Evolutionary conservation across 2,888 invertebrate species (phyloP).

Genomic region (Tetragnatha montana): DNA sequence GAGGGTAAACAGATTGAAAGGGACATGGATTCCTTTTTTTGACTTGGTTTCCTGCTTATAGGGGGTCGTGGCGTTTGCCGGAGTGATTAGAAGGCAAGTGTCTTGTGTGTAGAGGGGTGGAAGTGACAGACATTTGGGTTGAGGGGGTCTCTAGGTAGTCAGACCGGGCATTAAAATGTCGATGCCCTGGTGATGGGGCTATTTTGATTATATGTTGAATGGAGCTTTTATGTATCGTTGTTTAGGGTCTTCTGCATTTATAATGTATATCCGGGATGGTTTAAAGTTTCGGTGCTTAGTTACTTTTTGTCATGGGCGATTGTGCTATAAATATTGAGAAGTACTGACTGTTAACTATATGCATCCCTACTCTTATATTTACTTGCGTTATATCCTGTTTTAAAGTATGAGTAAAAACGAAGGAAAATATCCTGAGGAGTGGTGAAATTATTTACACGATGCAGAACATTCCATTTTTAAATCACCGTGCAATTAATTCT

Average conservation of each 20-base stretch:
- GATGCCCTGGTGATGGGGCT: not conserved
- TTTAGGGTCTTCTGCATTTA: not conserved
- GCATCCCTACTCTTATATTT: no score
- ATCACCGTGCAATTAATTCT: no score
- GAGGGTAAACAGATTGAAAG: slow-evolving; percentile 15
- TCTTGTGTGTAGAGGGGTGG: not conserved
- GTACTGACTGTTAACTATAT: no score
- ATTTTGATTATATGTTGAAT: not conserved
- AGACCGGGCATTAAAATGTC: not conserved
- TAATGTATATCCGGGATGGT: no score
- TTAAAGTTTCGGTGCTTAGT: no score
- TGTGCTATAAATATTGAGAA: no score
- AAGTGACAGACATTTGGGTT: not conserved
- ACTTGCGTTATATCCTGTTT: no score
- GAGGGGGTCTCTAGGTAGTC: not conserved
- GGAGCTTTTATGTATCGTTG: not conserved
- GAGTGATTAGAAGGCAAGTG: not conserved
- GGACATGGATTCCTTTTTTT: slow-evolving; percentile 2
- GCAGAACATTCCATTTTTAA: no score
- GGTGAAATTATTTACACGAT: no score
- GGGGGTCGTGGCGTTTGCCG: not conserved
- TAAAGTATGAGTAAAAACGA: no score
- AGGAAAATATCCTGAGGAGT: no score
- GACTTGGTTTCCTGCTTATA: not conserved
- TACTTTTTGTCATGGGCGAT: no score